These are phyloP conservation scores for Cheiracanthium punctorium DNA, from an alignment of 2,888 invertebrate species.

Conservation along the genomic window DNA sequence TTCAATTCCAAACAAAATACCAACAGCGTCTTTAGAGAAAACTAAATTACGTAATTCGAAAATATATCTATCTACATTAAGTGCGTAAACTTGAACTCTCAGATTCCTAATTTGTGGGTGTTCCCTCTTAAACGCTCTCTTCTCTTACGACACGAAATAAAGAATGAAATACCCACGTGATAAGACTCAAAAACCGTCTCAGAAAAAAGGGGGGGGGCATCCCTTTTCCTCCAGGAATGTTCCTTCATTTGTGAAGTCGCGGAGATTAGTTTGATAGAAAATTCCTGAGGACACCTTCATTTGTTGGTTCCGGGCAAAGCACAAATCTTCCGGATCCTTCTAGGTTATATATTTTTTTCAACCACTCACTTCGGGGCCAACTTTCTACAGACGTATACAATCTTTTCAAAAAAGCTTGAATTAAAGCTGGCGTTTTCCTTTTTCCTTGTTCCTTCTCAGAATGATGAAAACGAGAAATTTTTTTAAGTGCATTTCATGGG, in stretches of 20 bases:
- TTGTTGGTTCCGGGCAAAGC: conserved; percentile 65
- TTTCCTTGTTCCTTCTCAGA: conserved; percentile 12
- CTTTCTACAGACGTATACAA: conserved; percentile 24
- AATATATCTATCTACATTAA: too few species aligned
- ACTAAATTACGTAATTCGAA: too few species aligned
- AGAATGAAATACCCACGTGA: conserved; percentile 46
- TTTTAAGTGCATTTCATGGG: background rate
- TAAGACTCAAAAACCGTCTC: conserved; percentile 63
- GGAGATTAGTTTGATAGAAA: conserved; percentile 70
- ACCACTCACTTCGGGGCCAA: background rate
- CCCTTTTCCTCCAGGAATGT: conserved; percentile 55
- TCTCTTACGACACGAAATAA: background rate
- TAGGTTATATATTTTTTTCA: background rate
- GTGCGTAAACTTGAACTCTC: too few species aligned
- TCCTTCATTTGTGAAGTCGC: conserved; percentile 66
- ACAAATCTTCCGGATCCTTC: conserved; percentile 30
- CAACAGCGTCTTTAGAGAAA: too few species aligned
- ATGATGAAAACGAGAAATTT: conserved; percentile 11
- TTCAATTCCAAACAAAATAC: too few species aligned
- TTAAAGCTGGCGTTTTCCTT: conserved; percentile 61
- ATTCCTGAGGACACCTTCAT: conserved; percentile 70
- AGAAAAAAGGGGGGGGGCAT: background rate
- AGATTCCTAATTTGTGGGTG: conserved; percentile 23
- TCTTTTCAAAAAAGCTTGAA: conserved; percentile 61
- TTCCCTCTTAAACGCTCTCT: conserved; percentile 28